Base-by-base conservation (phyloP, 2,888 invertebrate species). In the Ophion ventricosus region DNA sequence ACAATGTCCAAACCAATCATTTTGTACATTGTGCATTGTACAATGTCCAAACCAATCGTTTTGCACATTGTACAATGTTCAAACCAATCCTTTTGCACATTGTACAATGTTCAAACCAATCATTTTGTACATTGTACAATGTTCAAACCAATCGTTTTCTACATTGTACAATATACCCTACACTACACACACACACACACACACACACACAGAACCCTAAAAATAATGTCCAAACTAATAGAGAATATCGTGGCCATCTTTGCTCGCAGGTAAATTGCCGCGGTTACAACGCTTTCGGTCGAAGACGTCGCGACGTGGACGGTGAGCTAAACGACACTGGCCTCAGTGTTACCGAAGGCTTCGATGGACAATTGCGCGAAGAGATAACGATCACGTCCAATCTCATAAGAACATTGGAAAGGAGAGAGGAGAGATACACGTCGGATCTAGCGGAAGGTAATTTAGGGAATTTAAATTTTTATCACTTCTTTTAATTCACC, bases 361-460 rank as follows among this genome's bases (percentile, higher is more conserved):
- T 88, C 75, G 96, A 96, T 91, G 98, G 98, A 87, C 97, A 97
- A 93, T 95, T 98, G 88, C 95, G 98, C 91, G 98, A 98, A 94
- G 98, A 98, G 94, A 98, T 98, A 89, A 97, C 97, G 64, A 98
- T 98, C 85, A 96, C 97, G 91, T 98, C 98, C 81, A 98, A 98
- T 94, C 97, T 97, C 88, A 98, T 98, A 92, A 94, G 98, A 90
- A 98, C 98, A 87, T 95, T 98, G 90, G 98, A 98, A 93, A 96
- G 96, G 92, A 96, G 97, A 92, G 97, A 97, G 93, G 96, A 97
- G 89, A 95, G 95, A 87, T 95, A 97, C 89, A 95, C 95, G 89
- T 95, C 96, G 88, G 96, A 97, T 93, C 96, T 97, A 90, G 96
- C 96, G 90, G 97, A 97, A 94, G 96, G 97, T 95, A 94, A 93